These are phyloP conservation scores for Hiodon alosoides DNA, from an alignment of 2,113 vertebrate genomes.

Conservation along the genomic window DNA sequence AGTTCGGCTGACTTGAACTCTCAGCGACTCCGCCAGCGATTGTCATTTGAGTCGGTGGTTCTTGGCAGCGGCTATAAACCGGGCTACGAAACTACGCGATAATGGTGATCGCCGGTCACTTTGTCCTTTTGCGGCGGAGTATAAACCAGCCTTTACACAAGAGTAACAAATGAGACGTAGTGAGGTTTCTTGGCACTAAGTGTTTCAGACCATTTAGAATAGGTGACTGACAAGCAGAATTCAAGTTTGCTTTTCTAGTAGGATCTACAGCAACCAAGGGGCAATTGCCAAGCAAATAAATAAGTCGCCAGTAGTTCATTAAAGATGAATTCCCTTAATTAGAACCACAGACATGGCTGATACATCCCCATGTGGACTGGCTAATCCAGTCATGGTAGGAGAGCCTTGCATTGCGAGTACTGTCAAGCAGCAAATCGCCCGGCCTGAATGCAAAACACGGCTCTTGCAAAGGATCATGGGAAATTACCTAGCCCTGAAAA, in stretches of 20 bases:
- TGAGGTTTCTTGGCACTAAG: no score
- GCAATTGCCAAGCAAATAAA: constrained; percentile 13
- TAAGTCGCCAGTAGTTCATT: constrained; percentile 15
- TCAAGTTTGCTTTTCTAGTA: constrained; percentile 3
- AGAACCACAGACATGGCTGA: constrained; percentile 11
- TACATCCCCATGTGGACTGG: constrained; percentile 11
- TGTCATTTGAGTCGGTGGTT: no score
- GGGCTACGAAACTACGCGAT: no score
- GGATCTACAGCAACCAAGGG: constrained; percentile 1
- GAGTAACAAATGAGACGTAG: no score
- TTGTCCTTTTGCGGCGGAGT: no score
- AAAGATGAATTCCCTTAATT: constrained; percentile 22
- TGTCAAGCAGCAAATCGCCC: constrained; percentile 8
- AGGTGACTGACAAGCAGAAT: no score
- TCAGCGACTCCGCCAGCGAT: no score
- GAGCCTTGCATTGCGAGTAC: constrained; percentile 13
- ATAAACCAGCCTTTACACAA: no score
- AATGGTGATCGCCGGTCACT: no score
- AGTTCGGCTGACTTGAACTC: no score
- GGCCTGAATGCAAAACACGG: constrained; percentile 19
- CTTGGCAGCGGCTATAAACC: no score
- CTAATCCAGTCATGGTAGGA: constrained; percentile 23
- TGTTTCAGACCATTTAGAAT: no score
- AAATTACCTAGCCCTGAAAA: constrained; percentile 11
- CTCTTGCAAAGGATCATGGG: constrained; percentile 14